Base-by-base conservation (phyloP, 2,113 vertebrate species). In the Entelurus aequoreus region DNA sequence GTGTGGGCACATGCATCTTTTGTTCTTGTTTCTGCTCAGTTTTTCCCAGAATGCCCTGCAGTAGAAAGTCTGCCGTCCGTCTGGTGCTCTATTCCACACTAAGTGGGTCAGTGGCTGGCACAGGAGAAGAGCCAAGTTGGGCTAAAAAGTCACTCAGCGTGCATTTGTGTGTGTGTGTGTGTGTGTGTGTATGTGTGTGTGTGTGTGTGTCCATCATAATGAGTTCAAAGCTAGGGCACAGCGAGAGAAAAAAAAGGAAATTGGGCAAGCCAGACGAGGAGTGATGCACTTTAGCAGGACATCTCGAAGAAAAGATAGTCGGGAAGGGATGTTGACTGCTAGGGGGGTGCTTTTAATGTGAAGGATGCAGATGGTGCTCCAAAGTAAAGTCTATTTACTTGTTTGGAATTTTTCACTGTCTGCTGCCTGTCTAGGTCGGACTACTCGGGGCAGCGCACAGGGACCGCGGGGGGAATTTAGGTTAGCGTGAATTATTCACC, bases 401-500 rank as follows among this genome's bases (percentile, higher is more conserved):
- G 86, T 80, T 86, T 85, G 83, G 86, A 84, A 82, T 83, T 79
- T 80, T 85, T 84, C 68, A 79, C 79, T 79, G 84, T 82, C 84
- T 83, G 77, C 77, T 82, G 75, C 75, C 78, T 74, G 84, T 86
- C 86, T 88, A 85, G 83, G 79, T 86, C 77, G 80, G 66, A 66
- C 66, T 62, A 82, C 79, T 71, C 65, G 66, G 65, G 81, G 78
- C 76, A 59, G 81, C 62, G 84, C 84, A 82, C 79, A 21, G 82
- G 82, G 85, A 87, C 68, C 74, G 75, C 69, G 69, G 44, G 61
- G 72, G 81, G 71, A 83, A 86, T 87, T 84, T 84, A 76, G 83
- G 83, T 87, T 86, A 81, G 49, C 60, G 65, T 88, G 78, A 88
- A 88, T 88, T 84, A 88, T 88, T 88, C 81, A 87, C 71, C 42